A percentile compares a stretch with the other conserved stretches of the same genome.
Conservation (phyloP, 2,797 vertebrate genomes). For the Sparus aurata region DNA sequence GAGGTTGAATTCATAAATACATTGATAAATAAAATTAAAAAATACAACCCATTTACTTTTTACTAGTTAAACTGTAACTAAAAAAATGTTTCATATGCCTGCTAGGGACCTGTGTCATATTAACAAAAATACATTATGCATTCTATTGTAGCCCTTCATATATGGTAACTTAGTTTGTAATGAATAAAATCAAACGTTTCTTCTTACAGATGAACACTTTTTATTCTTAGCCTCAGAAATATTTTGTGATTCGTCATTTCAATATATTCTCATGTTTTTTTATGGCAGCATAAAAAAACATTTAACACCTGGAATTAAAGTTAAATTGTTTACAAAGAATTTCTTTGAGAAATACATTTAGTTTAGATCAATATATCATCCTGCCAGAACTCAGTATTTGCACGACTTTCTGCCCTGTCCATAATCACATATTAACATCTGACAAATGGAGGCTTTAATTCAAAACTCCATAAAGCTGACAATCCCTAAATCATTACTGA, state of each 20-base stretch:
- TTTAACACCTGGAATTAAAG: background rate
- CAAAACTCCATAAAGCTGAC: background rate
- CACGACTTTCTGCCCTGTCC: background rate
- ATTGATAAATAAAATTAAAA: too few relatives aligned
- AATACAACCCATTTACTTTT: too few relatives aligned
- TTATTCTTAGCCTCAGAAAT: too few relatives aligned
- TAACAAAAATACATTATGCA: background rate
- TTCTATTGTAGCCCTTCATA: too few relatives aligned
- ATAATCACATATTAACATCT: background rate
- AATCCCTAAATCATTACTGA: background rate
- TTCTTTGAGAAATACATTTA: too few relatives aligned
- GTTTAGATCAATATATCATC: background rate
- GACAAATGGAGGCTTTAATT: too few relatives aligned
- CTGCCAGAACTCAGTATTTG: background rate
- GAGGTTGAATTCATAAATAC: background rate
- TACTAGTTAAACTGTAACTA: background rate
- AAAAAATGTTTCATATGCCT: background rate
- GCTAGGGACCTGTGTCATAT: background rate
- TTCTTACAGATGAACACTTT: background rate
- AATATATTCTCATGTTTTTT: too few relatives aligned
- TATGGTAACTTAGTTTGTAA: too few relatives aligned
- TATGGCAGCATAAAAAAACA: too few relatives aligned
- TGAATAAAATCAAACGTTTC: background rate
- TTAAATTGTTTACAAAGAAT: background rate
- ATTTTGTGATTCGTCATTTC: too few relatives aligned